Evolutionary conservation across 2,113 vertebrate genomes (phyloP).

Genomic region (Thryonomys swinderianus): DNA sequence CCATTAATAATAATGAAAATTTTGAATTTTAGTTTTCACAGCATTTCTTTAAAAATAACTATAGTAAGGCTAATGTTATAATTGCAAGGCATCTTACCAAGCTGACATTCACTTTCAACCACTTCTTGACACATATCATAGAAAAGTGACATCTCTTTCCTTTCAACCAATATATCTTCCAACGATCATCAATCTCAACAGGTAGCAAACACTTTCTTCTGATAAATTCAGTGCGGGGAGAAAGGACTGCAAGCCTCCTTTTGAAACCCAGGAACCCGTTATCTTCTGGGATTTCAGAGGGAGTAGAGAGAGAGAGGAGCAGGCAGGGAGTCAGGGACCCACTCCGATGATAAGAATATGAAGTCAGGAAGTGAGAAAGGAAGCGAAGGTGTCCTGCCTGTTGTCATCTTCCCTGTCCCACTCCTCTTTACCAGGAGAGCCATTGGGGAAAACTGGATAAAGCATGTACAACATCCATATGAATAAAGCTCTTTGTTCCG

Average conservation of each 20-base stretch:
- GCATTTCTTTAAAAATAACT: constrained; percentile 41
- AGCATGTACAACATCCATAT: constrained; percentile 77
- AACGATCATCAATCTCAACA: not conserved
- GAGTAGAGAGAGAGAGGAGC: not conserved
- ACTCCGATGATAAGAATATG: not conserved
- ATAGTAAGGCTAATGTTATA: constrained; percentile 15
- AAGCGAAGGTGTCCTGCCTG: not conserved
- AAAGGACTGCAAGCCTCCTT: constrained; percentile 41
- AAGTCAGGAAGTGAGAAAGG: constrained; percentile 63
- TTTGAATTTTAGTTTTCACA: constrained; percentile 20
- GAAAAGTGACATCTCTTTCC: constrained; percentile 34
- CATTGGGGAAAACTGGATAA: constrained; percentile 77
- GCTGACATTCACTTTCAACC: constrained; percentile 54
- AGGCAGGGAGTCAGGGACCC: not conserved
- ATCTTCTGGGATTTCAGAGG: constrained; percentile 29
- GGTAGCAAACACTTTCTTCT: constrained; percentile 51
- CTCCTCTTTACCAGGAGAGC: constrained; percentile 63
- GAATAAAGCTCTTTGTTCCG: constrained; percentile 89
- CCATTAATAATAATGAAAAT: not conserved
- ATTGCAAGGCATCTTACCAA: constrained; percentile 63
- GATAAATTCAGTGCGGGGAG: not conserved
- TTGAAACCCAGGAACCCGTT: not conserved
- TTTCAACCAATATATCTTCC: constrained; percentile 39
- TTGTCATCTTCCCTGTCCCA: constrained; percentile 11
- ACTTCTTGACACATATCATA: not conserved